phyloP scores from a whole-genome alignment of 2,113 vertebrate species.

The Ivindomyrus marchei region DNA sequence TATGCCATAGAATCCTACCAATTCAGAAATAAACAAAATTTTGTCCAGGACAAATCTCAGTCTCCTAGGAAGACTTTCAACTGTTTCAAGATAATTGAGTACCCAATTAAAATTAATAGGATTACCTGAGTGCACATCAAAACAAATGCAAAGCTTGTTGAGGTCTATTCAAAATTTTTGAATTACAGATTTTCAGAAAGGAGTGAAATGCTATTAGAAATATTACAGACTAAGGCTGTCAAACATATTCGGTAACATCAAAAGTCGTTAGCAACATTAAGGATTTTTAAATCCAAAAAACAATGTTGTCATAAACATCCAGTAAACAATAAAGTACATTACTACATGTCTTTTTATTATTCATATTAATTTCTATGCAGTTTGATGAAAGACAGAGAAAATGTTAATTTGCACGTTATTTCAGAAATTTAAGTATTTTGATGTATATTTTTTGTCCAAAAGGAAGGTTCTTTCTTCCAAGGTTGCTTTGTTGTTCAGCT shows the following conservation, averaged over 20 bases:
- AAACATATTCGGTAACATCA: neutral
- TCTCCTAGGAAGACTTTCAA: conserved; percentile 43
- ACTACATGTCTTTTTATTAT: neutral
- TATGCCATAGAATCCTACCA: neutral
- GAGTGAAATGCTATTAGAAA: neutral
- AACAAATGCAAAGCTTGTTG: conserved; percentile 44
- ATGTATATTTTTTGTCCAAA: neutral
- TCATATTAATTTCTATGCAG: neutral
- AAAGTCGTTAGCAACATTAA: neutral
- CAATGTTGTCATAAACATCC: neutral
- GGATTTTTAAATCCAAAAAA: neutral
- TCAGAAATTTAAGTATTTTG: neutral
- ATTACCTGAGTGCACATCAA: conserved; percentile 47
- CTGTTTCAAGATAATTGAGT: conserved; percentile 52
- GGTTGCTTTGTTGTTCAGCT: neutral
- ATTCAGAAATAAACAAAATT: neutral
- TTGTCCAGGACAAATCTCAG: conserved; percentile 23
- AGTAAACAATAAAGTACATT: neutral
- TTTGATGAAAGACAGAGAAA: neutral
- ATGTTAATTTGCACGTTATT: neutral
- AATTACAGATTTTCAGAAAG: conserved; percentile 36
- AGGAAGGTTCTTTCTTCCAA: neutral
- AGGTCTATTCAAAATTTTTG: conserved; percentile 47
- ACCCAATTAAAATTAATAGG: conserved; percentile 56
- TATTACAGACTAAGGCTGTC: neutral